Percentiles rank a stretch among this genome's conserved stretches.
These are phyloP conservation scores for Caloenas nicobarica DNA, from an alignment of 2,113 vertebrate genomes.

Conservation along the genomic window DNA sequence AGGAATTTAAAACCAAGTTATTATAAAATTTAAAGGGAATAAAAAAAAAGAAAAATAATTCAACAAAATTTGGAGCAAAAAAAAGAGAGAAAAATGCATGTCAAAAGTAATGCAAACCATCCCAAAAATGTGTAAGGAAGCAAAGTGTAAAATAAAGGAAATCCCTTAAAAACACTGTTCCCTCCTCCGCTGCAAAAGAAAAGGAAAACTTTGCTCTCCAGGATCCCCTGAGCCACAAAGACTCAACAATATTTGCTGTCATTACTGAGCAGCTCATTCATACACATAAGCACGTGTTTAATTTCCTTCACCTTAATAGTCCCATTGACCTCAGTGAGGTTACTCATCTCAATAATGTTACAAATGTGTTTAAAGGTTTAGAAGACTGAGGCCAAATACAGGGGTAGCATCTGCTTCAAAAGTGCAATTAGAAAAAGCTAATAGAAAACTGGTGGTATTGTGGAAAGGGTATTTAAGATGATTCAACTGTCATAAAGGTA, in stretches of 20 bases:
- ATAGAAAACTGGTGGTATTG: background rate
- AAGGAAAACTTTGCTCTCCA: background rate
- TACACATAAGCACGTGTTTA: background rate
- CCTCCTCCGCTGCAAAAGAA: background rate
- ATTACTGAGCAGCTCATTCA: background rate
- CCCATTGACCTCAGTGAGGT: background rate
- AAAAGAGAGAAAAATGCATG: background rate
- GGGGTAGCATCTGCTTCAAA: background rate
- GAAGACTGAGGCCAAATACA: background rate
- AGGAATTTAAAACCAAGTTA: background rate
- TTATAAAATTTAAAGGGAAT: background rate
- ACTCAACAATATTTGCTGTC: background rate
- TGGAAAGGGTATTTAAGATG: background rate
- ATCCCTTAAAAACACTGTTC: background rate
- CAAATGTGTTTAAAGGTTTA: background rate
- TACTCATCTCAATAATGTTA: background rate
- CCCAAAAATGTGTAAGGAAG: background rate
- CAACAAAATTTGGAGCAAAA: background rate
- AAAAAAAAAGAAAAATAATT: background rate
- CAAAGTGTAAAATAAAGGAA: background rate
- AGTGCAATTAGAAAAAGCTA: background rate
- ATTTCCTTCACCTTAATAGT: background rate
- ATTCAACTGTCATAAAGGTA: background rate
- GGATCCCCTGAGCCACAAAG: background rate
- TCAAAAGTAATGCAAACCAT: background rate